Conservation (phyloP, 2,888 invertebrate species). For the Caenorhabditis uteleia region DNA sequence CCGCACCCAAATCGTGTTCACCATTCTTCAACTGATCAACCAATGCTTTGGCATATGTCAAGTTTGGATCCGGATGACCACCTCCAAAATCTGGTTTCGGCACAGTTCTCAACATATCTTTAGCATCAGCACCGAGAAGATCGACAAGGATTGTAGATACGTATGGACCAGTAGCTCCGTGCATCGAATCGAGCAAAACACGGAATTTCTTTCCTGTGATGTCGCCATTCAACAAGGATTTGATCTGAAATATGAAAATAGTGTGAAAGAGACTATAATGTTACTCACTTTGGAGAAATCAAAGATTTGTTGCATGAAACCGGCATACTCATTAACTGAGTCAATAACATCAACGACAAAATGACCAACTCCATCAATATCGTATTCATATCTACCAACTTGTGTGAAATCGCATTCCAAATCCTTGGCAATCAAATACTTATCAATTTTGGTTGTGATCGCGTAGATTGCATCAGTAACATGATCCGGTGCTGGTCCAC, state of each 20-base stretch:
- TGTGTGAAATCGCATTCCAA: slow-evolving; percentile 81
- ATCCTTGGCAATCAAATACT: slow-evolving; percentile 83
- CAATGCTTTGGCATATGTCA: slow-evolving; percentile 84
- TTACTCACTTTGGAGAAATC: slow-evolving; percentile 77
- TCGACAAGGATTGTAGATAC: slow-evolving; percentile 85
- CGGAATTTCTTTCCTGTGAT: slow-evolving; percentile 76
- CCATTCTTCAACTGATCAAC: slow-evolving; percentile 78
- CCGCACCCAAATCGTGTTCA: slow-evolving; percentile 84
- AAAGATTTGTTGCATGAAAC: slow-evolving; percentile 93
- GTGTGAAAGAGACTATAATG: background rate
- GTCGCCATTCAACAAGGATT: slow-evolving; percentile 32
- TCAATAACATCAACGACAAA: slow-evolving; percentile 89
- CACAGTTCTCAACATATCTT: slow-evolving; percentile 77
- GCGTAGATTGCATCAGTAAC: slow-evolving; percentile 85
- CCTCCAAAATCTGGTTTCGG: slow-evolving; percentile 95
- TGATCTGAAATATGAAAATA: slow-evolving; percentile 28
- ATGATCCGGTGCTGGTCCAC: slow-evolving; percentile 87
- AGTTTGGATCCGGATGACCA: slow-evolving; percentile 93
- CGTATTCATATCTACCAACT: slow-evolving; percentile 70
- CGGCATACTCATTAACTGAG: slow-evolving; percentile 85
- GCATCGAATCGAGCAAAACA: slow-evolving; percentile 89
- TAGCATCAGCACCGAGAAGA: slow-evolving; percentile 81
- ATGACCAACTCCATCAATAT: slow-evolving; percentile 75
- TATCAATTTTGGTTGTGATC: slow-evolving; percentile 80
- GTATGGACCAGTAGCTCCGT: slow-evolving; percentile 97